These are phyloP conservation scores for Drosophila kohkoa DNA, from an alignment of 1,140 invertebrate genomes.

Conservation along the genomic window DNA sequence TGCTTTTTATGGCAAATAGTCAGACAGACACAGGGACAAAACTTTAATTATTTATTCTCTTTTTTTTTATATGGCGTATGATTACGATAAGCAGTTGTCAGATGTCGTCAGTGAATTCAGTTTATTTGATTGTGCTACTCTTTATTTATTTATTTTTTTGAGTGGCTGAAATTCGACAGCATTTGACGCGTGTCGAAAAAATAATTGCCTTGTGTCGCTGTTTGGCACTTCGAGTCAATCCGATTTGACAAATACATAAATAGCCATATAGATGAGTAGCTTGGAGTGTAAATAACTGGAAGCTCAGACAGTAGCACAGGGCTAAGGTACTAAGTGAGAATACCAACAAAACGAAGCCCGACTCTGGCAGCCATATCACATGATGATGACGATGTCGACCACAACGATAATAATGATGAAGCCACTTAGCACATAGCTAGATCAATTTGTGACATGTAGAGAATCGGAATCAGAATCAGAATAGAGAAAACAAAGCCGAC, in stretches of 20 bases:
- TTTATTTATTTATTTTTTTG: background rate
- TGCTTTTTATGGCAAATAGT: background rate
- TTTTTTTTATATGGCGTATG: constrained; percentile 4
- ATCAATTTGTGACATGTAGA: constrained; percentile 41
- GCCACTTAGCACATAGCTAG: constrained; percentile 64
- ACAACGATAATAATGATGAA: constrained; percentile 12
- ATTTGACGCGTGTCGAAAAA: constrained; percentile 30
- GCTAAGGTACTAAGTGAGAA: constrained; percentile 20
- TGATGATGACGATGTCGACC: constrained; percentile 32
- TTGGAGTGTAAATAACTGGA: background rate
- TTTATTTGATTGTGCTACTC: constrained; percentile 8
- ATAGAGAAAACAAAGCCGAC: constrained; percentile 1
- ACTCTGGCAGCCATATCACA: constrained; percentile 52
- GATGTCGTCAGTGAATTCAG: constrained; percentile 6
- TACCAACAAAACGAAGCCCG: background rate
- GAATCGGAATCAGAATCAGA: constrained; percentile 4
- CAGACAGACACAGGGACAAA: background rate
- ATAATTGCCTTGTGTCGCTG: constrained; percentile 20
- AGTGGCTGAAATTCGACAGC: background rate
- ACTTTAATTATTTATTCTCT: constrained; percentile 10
- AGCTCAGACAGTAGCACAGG: constrained; percentile 4
- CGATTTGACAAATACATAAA: background rate
- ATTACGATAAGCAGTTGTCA: constrained; percentile 18
- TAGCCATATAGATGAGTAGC: background rate
- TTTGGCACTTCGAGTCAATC: constrained; percentile 37